Conservation (phyloP, 2,113 vertebrate genomes). For the Poecile atricapillus region DNA sequence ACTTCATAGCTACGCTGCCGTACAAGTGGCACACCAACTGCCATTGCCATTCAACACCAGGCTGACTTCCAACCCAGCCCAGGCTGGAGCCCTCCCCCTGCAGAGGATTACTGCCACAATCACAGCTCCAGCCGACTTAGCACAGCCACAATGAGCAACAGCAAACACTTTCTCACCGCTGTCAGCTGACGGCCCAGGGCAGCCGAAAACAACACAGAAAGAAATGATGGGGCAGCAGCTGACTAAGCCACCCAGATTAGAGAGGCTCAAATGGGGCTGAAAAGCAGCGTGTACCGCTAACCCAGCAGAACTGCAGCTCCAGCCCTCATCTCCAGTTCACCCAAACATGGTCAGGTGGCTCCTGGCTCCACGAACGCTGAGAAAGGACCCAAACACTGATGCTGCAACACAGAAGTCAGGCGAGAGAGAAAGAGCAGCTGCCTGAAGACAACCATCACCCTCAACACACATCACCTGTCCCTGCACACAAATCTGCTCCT, state of each 20-base stretch:
- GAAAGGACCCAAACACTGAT: background rate
- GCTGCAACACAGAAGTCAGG: accelerated
- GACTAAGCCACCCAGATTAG: conserved; percentile 14
- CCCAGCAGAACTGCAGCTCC: conserved; percentile 20
- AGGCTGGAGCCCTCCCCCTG: background rate
- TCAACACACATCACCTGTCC: accelerated
- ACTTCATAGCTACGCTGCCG: accelerated
- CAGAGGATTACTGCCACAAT: conserved; percentile 31
- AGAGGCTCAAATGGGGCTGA: background rate
- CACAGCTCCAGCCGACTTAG: background rate
- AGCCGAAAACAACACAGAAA: background rate
- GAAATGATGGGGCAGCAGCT: conserved; percentile 27
- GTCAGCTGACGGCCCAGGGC: background rate
- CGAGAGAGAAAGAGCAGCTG: background rate
- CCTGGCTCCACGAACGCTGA: accelerated
- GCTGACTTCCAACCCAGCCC: background rate
- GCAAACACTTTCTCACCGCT: background rate
- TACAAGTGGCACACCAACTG: background rate
- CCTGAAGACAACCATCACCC: too few species aligned
- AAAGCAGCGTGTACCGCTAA: background rate
- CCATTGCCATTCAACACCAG: background rate
- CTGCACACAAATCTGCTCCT: background rate
- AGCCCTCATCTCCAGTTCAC: background rate
- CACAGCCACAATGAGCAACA: background rate
- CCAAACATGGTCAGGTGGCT: background rate